Evolutionary conservation across 2,888 invertebrate genomes (phyloP).

Genomic region (Abscondita cerata): DNA sequence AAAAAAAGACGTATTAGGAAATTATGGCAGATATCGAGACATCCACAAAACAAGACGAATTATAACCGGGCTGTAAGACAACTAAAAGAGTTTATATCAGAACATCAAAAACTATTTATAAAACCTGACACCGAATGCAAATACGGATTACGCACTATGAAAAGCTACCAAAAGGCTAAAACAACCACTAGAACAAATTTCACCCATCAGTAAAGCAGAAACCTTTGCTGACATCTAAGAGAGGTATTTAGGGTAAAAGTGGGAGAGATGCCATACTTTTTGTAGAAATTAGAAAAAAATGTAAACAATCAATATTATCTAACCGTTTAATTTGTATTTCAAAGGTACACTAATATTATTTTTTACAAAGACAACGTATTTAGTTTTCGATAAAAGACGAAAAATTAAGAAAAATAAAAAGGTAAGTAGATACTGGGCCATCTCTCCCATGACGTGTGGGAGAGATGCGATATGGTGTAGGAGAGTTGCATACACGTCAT

Average conservation of each 20-base stretch:
- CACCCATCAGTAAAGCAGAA: constrained; percentile 7
- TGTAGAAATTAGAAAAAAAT: neutral
- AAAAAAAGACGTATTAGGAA: neutral
- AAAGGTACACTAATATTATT: neutral
- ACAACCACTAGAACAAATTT: constrained; percentile 7
- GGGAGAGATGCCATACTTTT: neutral
- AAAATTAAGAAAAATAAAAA: no score
- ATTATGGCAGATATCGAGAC: neutral
- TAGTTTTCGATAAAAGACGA: neutral
- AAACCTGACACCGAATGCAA: neutral
- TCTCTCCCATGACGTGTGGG: neutral
- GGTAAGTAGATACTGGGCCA: no score
- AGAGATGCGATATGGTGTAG: no score
- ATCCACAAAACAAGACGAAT: neutral
- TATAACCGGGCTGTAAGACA: neutral
- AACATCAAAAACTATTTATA: neutral
- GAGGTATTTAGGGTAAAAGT: constrained; percentile 3
- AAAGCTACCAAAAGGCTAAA: constrained; percentile 12
- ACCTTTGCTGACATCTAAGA: constrained; percentile 1
- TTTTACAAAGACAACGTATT: neutral
- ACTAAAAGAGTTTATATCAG: neutral
- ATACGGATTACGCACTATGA: constrained; percentile 6
- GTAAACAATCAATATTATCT: neutral
- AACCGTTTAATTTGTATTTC: neutral
- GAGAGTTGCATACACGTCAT: neutral